Evolutionary conservation across 2,113 vertebrate species (phyloP).

Genomic region (Pungitius pungitius): DNA sequence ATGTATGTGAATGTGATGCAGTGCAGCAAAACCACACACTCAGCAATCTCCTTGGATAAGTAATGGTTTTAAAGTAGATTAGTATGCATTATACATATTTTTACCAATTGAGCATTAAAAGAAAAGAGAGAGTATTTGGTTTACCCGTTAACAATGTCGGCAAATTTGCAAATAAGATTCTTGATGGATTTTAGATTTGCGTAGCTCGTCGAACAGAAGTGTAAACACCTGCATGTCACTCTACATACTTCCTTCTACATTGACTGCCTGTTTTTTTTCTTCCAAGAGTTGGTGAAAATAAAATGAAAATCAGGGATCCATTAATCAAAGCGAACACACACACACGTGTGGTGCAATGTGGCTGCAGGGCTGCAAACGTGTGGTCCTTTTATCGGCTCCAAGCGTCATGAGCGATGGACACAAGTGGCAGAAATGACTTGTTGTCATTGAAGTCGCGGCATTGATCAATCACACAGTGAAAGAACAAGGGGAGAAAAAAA

Average conservation of each 20-base stretch:
- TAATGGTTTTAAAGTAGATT: constrained; percentile 44
- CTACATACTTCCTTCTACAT: constrained; percentile 4
- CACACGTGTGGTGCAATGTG: neutral
- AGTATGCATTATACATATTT: constrained; percentile 36
- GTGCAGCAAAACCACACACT: constrained; percentile 28
- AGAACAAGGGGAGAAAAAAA: too few relatives aligned
- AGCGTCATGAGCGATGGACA: constrained; percentile 63
- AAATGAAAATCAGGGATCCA: constrained; percentile 47
- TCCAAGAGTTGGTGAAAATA: constrained; percentile 13
- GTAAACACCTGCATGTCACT: constrained; percentile 19
- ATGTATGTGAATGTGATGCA: constrained; percentile 23
- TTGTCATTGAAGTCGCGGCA: constrained; percentile 63
- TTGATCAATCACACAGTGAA: constrained; percentile 72
- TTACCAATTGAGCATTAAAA: constrained; percentile 22
- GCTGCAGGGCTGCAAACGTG: constrained; percentile 20
- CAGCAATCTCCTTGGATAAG: constrained; percentile 31
- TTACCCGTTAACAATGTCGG: constrained; percentile 6
- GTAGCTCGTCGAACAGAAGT: constrained; percentile 37
- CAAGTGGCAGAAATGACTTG: constrained; percentile 58
- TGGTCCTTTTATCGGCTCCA: constrained; percentile 35
- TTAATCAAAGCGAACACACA: constrained; percentile 51
- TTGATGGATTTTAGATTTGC: constrained; percentile 35
- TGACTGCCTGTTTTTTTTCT: constrained; percentile 6
- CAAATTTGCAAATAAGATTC: constrained; percentile 44
- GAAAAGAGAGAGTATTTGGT: neutral